Conservation (phyloP, 2,797 vertebrate genomes). For the Sebastes variabilis region DNA sequence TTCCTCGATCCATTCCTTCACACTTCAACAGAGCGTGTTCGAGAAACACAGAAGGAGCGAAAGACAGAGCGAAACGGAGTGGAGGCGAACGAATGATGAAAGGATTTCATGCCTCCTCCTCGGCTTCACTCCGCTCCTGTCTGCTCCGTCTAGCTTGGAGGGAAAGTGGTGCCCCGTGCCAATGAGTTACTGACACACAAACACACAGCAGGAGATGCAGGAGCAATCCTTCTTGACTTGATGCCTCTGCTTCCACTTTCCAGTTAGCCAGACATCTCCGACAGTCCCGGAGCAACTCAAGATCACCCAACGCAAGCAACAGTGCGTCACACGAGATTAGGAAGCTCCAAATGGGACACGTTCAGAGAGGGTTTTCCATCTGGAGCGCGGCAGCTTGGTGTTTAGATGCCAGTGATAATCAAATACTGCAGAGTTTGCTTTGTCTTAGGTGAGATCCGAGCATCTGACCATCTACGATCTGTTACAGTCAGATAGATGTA, state of each 20-base stretch:
- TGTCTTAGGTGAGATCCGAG: conserved; percentile 39
- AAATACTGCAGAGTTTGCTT: conserved; percentile 23
- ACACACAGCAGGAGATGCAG: conserved; percentile 32
- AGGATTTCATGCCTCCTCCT: conserved; percentile 72
- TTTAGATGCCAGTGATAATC: conserved; percentile 31
- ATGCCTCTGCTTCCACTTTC: conserved; percentile 18
- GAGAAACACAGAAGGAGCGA: conserved; percentile 41
- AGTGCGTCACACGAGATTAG: conserved; percentile 34
- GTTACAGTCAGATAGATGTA: conserved; percentile 6
- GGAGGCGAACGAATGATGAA: conserved; percentile 61
- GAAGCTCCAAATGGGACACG: conserved; percentile 19
- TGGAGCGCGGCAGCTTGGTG: conserved; percentile 30
- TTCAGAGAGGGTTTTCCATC: conserved; percentile 31
- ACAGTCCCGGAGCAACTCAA: conserved; percentile 19
- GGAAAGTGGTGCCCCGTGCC: conserved; percentile 40
- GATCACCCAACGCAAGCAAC: conserved; percentile 21
- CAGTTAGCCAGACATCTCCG: conserved; percentile 22
- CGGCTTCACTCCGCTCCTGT: conserved; percentile 51
- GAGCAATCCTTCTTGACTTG: conserved; percentile 35
- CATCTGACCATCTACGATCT: conserved; percentile 42
- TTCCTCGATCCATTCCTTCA: conserved; percentile 54
- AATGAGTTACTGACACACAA: conserved; percentile 56
- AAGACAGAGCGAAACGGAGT: conserved; percentile 50
- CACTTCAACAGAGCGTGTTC: conserved; percentile 48
- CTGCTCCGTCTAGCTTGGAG: conserved; percentile 50